phyloP scores from a whole-genome alignment of 2,888 invertebrate genomes.

The Agapostemon virescens region DNA sequence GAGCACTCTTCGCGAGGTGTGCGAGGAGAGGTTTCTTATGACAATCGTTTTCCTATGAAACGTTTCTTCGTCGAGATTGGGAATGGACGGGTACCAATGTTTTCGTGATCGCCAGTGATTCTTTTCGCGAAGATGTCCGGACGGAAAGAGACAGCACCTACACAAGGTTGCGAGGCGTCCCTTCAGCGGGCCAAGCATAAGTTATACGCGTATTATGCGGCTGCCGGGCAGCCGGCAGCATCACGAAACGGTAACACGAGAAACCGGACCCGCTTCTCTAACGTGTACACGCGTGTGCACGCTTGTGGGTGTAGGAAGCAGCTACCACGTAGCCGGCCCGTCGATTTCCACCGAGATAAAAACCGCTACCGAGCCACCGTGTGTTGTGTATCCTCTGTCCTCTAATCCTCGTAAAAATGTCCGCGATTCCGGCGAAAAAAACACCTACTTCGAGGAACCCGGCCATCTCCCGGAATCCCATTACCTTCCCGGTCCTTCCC shows the following conservation, averaged over 20 bases:
- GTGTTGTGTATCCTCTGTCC: conserved; percentile 22
- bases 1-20: too few species aligned
- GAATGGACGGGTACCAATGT: background rate
- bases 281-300: conserved; percentile 20
- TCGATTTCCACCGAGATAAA: conserved; percentile 62
- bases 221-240: conserved; percentile 65
- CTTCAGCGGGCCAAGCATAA: conserved; percentile 66
- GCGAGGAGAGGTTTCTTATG: too few species aligned
- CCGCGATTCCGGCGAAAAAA: conserved; percentile 18
- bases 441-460: conserved; percentile 14
- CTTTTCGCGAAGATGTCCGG: conserved; percentile 21
- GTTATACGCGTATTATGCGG: conserved; percentile 71
- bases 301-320: conserved; percentile 46
- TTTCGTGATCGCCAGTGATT: background rate
- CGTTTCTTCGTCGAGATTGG: background rate
- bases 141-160: background rate
- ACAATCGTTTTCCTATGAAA: too few species aligned
- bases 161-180: conserved; percentile 42
- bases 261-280: conserved; percentile 64
- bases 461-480: conserved; percentile 4
- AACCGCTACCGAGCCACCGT: conserved; percentile 45
- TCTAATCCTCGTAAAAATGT: conserved; percentile 55
- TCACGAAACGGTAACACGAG: conserved; percentile 73
- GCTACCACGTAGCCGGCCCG: conserved; percentile 45
- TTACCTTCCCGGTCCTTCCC: conserved; percentile 23